Evolutionary conservation across 2,113 vertebrate genomes (phyloP), one percentile per base, ranked within the genome.

Genomic region (Nibea albiflora): DNA sequence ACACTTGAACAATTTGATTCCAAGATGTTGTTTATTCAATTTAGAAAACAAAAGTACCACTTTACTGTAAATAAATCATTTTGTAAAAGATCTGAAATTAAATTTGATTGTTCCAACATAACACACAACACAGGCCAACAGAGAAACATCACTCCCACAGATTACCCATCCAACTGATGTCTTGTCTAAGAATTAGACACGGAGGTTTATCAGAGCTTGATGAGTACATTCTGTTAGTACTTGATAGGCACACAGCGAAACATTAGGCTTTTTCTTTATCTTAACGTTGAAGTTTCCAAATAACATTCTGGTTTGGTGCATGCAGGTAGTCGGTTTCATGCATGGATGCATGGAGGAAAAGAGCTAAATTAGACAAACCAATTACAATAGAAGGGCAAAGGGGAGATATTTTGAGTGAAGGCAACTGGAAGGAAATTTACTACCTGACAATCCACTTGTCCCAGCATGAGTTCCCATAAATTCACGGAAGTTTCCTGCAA

Each of bases 401-500:
- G 52, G 84, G 63, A 67, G 50, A 53, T 14, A 78, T 44, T 86
- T 75, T 61, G 62, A 82, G 85, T 81, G 56, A 92, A 89, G 68
- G 82, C 81, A 75, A 91, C 85, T 85, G 82, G 83, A 94, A 94
- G 81, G 78, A 92, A 87, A 84, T 90, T 70, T 95, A 96, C 92
- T 95, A 95, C 94, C 94, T 96, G 95, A 93, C 91, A 93, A 89
- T 93, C 89, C 94, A 92, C 93, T 94, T 87, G 93, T 94, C 92
- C 92, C 94, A 90, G 93, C 93, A 94, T 94, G 93, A 94, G 93
- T 92, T 95, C 91, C 94, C 93, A 94, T 94, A 96, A 94, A 95
- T 93, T 95, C 94, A 95, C 86, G 92, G 95, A 95, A 90, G 93
- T 95, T 95, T 94, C 95, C 95, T 95, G 94, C 92, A 95, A 95